Percentiles rank a stretch among this genome's conserved stretches.
These are phyloP conservation scores for Aurelia aurita complex sp. Pacific DNA, from an alignment of 30 jellyfish, hydroid and myxozoan species.

Conservation along the genomic window DNA sequence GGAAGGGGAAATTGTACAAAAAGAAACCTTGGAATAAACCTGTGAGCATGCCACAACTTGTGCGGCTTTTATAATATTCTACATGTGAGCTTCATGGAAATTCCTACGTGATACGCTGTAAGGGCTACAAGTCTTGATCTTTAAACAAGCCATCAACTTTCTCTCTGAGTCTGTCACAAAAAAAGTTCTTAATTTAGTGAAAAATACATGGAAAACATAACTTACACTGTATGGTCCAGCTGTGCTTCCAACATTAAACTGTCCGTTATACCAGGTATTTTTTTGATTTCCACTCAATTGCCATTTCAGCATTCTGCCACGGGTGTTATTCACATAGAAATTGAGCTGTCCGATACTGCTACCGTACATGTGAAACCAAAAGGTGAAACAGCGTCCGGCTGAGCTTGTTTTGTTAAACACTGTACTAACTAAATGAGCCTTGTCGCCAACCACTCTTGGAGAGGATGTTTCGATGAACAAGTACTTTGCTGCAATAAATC, in stretches of 20 bases:
- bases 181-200: too few species aligned
- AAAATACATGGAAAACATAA: background rate
- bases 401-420: constrained; percentile 61
- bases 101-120: too few species aligned
- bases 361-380: constrained; percentile 92
- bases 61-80: too few species aligned
- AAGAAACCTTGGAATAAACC: too few species aligned
- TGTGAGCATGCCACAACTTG: too few species aligned
- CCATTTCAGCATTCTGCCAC: constrained; percentile 73
- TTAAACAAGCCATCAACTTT: too few species aligned
- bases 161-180: too few species aligned
- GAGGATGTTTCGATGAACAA: constrained; percentile 80
- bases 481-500: constrained; percentile 55
- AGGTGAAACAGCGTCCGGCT: constrained; percentile 74
- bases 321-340: constrained; percentile 55
- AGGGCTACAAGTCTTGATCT: too few species aligned
- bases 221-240: constrained; percentile 71
- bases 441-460: constrained; percentile 68
- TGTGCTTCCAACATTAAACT: constrained; percentile 71
- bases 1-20: too few species aligned
- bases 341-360: constrained; percentile 71
- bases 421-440: constrained; percentile 74
- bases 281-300: constrained; percentile 68
- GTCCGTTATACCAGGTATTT: constrained; percentile 79
- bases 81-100: too few species aligned